These are phyloP conservation scores for Rhinoraja longicauda DNA, from an alignment of 2,797 vertebrate species.

Conservation along the genomic window DNA sequence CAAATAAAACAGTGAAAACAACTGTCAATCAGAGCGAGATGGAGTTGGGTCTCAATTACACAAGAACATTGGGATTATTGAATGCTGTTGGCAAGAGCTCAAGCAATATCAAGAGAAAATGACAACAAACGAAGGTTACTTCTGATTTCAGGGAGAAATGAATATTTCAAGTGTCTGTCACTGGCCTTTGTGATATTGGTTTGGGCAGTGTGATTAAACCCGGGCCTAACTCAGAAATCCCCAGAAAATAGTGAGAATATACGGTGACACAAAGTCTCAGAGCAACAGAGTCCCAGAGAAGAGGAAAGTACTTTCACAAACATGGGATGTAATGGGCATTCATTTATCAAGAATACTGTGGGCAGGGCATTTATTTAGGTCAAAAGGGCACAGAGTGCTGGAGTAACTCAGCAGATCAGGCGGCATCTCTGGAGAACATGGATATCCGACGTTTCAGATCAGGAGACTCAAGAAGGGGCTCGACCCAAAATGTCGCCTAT, in stretches of 20 bases:
- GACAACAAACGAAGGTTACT: constrained; percentile 13
- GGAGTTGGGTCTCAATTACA: background rate
- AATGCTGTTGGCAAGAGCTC: background rate
- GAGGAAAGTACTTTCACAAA: background rate
- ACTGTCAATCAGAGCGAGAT: background rate
- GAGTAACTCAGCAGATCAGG: too few relatives aligned
- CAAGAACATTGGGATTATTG: constrained; percentile 11
- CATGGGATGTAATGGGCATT: too few relatives aligned
- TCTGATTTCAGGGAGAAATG: background rate
- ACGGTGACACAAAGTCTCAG: background rate
- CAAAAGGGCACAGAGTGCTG: too few relatives aligned
- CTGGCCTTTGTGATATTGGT: background rate
- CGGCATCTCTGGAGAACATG: too few relatives aligned
- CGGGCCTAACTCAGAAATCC: background rate
- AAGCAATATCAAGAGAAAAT: constrained; percentile 9
- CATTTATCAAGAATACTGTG: background rate
- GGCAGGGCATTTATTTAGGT: too few relatives aligned
- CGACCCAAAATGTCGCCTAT: too few relatives aligned
- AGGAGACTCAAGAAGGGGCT: too few relatives aligned
- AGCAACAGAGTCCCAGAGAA: background rate
- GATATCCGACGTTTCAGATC: too few relatives aligned
- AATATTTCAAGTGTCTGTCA: constrained; percentile 6
- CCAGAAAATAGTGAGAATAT: background rate
- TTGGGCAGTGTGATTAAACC: background rate
- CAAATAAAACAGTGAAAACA: constrained; percentile 15